Evolutionary conservation across 1,140 invertebrate genomes (phyloP).

Genomic region (Bicyclus anynana): DNA sequence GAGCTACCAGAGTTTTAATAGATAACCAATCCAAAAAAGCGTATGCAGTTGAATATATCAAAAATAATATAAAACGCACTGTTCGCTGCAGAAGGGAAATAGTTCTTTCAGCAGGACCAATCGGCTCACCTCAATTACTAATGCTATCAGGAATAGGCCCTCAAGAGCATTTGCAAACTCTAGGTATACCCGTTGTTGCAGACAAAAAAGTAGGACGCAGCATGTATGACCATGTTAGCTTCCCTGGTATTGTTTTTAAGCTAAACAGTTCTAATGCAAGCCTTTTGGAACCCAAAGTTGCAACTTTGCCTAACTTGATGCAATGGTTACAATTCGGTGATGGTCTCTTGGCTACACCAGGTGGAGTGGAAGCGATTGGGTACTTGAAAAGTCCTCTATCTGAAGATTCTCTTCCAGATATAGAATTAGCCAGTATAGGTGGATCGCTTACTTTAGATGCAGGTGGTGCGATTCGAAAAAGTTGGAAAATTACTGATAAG

Average conservation of each 20-base stretch:
- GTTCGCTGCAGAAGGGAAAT: conserved; percentile 81
- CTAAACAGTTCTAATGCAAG: conserved; percentile 74
- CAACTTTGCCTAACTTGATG: conserved; percentile 72
- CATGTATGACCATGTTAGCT: conserved; percentile 86
- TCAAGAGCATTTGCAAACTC: conserved; percentile 80
- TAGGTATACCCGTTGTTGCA: conserved; percentile 82
- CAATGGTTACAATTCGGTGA: conserved; percentile 76
- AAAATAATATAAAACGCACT: conserved; percentile 62
- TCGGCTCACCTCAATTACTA: conserved; percentile 88
- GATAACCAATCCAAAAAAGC: conserved; percentile 79
- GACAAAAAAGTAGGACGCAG: conserved; percentile 84
- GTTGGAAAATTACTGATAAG: conserved; percentile 56
- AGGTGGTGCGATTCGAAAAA: conserved; percentile 54
- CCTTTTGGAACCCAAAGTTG: conserved; percentile 72
- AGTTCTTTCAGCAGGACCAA: conserved; percentile 84
- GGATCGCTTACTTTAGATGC: conserved; percentile 61
- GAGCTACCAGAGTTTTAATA: conserved; percentile 81
- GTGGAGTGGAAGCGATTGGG: conserved; percentile 77
- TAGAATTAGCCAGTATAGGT: conserved; percentile 77
- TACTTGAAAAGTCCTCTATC: conserved; percentile 77
- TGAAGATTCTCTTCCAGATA: conserved; percentile 75
- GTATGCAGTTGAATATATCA: conserved; percentile 81
- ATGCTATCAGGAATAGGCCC: conserved; percentile 91
- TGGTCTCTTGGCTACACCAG: conserved; percentile 73
- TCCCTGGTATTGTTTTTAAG: conserved; percentile 81